A percentile compares a stretch with the other conserved stretches of the same genome.
These are phyloP conservation scores for Sitobion miscanthi DNA, from an alignment of 1,140 invertebrate species.

Conservation along the genomic window DNA sequence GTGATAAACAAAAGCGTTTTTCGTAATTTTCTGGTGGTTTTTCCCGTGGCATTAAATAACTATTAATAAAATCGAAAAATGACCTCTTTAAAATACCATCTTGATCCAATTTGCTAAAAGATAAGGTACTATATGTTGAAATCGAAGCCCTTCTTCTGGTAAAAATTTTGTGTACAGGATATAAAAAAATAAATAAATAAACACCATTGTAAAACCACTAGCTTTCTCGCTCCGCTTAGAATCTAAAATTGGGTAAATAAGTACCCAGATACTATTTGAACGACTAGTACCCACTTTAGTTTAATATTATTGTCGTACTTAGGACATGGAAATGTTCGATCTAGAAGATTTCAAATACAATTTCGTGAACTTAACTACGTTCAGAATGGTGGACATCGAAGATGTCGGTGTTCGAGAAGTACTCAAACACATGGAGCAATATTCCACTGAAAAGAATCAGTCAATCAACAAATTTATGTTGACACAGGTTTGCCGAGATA, in stretches of 20 bases:
- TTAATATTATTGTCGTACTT: conserved; percentile 39
- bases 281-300: not conserved
- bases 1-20: no score
- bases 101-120: no score
- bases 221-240: no score
- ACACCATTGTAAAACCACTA: no score
- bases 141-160: no score
- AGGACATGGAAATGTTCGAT: conserved; percentile 91
- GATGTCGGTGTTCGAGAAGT: conserved; percentile 66
- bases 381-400: conserved; percentile 75
- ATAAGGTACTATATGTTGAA: no score
- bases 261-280: not conserved
- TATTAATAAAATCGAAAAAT: no score
- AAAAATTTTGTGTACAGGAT: no score
- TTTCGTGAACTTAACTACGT: conserved; percentile 91
- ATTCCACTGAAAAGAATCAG: conserved; percentile 67
- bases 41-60: no score
- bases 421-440: conserved; percentile 70
- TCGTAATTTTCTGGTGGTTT: no score
- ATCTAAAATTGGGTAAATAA: not conserved
- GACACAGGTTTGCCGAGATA: conserved; percentile 65
- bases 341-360: conserved; percentile 94
- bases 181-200: no score
- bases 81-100: no score
- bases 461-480: conserved; percentile 67